Evolutionary conservation across 1,140 invertebrate genomes (phyloP).

Genomic region (Elysia chlorotica): DNA sequence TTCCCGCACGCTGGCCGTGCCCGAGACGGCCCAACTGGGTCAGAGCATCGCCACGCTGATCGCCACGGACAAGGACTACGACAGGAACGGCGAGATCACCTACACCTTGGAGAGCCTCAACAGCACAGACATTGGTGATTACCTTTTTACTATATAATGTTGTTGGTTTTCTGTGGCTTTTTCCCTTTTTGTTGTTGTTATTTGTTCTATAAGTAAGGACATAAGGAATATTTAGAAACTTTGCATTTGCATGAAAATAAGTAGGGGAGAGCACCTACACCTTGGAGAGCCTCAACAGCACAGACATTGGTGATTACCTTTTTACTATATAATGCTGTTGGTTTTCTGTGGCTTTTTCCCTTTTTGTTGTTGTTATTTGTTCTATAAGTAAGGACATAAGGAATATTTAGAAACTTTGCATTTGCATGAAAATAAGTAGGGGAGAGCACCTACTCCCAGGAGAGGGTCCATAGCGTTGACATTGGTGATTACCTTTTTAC

Average conservation of each 20-base stretch:
- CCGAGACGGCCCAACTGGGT: slow-evolving; percentile 33
- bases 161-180: neutral
- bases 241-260: neutral
- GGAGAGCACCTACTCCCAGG: neutral
- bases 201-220: neutral
- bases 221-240: neutral
- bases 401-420: no score
- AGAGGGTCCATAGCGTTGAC: neutral
- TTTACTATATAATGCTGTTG: neutral
- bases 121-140: no score
- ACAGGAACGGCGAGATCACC: slow-evolving; percentile 34
- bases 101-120: slow-evolving; percentile 27
- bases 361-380: neutral
- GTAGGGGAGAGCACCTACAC: neutral
- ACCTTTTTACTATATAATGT: no score
- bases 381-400: neutral
- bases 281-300: neutral
- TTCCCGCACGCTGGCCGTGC: slow-evolving; percentile 25
- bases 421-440: no score
- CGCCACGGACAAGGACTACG: slow-evolving; percentile 36
- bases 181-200: neutral
- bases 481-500: neutral
- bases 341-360: neutral
- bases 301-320: neutral
- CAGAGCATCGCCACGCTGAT: slow-evolving; percentile 26